Evolutionary conservation across 2,888 invertebrate genomes (phyloP).

Genomic region (Lordiphosa fenestrarum): DNA sequence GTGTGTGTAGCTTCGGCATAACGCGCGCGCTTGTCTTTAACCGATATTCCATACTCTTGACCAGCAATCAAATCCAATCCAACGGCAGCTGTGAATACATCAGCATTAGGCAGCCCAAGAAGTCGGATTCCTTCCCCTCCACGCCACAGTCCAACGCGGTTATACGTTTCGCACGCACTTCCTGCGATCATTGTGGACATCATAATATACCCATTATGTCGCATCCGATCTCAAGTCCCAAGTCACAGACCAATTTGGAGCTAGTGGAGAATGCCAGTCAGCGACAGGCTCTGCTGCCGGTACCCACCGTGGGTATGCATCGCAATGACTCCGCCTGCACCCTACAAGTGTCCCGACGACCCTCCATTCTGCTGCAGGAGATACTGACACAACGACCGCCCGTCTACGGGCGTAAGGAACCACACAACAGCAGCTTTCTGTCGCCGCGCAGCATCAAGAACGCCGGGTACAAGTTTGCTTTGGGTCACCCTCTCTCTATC

Average conservation of each 20-base stretch:
- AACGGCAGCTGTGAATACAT: conserved; percentile 62
- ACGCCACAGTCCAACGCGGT: conserved; percentile 43
- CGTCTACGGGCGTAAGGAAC: conserved; percentile 82
- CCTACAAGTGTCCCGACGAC: conserved; percentile 78
- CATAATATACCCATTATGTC: conserved; percentile 77
- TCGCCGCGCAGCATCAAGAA: conserved; percentile 52
- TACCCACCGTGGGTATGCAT: conserved; percentile 54
- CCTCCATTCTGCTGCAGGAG: conserved; percentile 79
- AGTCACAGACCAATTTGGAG: conserved; percentile 77
- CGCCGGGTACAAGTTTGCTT: conserved; percentile 65
- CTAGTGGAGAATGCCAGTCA: conserved; percentile 61
- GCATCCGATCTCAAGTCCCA: conserved; percentile 74
- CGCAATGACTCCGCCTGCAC: conserved; percentile 76
- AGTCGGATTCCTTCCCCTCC: conserved; percentile 68
- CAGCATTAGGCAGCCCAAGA: conserved; percentile 56
- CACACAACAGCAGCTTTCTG: conserved; percentile 52
- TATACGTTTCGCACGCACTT: conserved; percentile 65
- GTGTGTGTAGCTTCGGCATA: conserved; percentile 2
- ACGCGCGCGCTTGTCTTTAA: conserved; percentile 5
- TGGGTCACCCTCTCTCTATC: conserved; percentile 1
- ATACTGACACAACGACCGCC: conserved; percentile 82
- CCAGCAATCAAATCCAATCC: conserved; percentile 49
- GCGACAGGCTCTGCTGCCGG: conserved; percentile 62
- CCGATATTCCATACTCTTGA: conserved; percentile 1
- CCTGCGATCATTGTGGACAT: conserved; percentile 77